phyloP scores from a whole-genome alignment of 1,140 invertebrate species.

The Leptinotarsa lineolata region DNA sequence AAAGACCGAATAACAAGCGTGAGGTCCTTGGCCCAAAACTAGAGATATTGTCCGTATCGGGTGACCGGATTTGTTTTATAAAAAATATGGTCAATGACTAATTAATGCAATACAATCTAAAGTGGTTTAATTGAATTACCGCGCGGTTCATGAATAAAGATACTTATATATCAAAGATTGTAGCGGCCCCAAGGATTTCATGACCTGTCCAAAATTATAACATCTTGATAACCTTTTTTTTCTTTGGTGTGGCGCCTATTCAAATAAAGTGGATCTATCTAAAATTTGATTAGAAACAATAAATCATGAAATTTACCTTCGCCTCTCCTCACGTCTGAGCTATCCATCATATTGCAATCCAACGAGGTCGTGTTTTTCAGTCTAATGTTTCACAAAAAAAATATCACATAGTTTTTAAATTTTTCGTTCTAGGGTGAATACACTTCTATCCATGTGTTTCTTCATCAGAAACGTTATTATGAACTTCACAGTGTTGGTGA shows the following conservation, averaged over 20 bases:
- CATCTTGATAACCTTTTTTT: neutral
- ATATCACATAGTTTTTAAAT: too few species aligned
- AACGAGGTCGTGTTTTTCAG: too few species aligned
- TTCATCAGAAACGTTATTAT: too few species aligned
- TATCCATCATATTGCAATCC: too few species aligned
- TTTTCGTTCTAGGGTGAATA: too few species aligned
- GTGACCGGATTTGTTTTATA: constrained; percentile 5
- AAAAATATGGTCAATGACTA: constrained; percentile 18
- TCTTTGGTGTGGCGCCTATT: neutral
- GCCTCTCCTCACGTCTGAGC: neutral
- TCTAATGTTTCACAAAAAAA: too few species aligned
- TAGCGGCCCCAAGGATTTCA: neutral
- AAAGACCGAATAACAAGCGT: constrained; percentile 1
- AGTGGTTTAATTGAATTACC: constrained; percentile 9
- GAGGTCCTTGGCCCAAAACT: constrained; percentile 16
- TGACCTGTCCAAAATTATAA: neutral
- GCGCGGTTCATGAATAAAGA: neutral
- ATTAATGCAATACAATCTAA: constrained; percentile 16
- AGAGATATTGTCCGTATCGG: neutral
- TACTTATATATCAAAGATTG: constrained; percentile 14
- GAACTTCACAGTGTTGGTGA: too few species aligned
- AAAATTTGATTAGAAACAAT: neutral
- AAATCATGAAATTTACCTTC: neutral
- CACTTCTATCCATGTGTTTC: too few species aligned
- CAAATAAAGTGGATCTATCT: neutral